Base-by-base conservation (phyloP, 2,113 vertebrate species). In the Salvelinus sp. region DNA sequence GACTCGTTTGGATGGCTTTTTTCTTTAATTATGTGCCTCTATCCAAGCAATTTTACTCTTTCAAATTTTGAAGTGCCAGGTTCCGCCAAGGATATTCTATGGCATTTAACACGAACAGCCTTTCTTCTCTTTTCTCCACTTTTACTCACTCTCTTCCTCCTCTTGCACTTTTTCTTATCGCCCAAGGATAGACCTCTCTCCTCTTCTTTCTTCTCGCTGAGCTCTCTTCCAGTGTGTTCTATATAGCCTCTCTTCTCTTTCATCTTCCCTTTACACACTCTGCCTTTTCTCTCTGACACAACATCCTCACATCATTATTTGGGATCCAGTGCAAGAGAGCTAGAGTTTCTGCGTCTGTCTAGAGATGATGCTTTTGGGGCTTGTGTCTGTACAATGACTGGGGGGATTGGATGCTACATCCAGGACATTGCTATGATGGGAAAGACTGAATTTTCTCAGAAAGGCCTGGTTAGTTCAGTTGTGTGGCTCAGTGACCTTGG, bases 141-240 rank as follows among this genome's bases (percentile, higher is more conserved):
- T 6, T 44, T 63, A 63, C 79, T 79, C 48, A 66, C 22, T 50
- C 79, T 76, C 82, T 76, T 68, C 75, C 65, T 78, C 77, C 70
- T 65, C 77, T 67, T 75, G 75, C 80, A 83, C 58, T 81, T 83
- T 76, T 76, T 80, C 67, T 80, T 73, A 48, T 85, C 76, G 80
- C 87, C n/a, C n/a, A 82, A 87, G 86, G 77, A 82, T 54, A 74
- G 22, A 72, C 64, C 79, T 76, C 20, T 0, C 16, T 22, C 13
- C 70, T 38, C 54, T 72, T 23, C 23, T 18, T 4, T 54, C 14
- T 3, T 18, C 18, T 54, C 2, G 18, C 16, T 18, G 50, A 54
- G 50, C 16, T 54, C 16, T 54, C 50, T 54, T 54, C 50, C 50
- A 54, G 50, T 18, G 50, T 54, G 16, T 54, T 54, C 50, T 18